Conservation (phyloP, 2,797 vertebrate species). For the Sebastes matsubarae region DNA sequence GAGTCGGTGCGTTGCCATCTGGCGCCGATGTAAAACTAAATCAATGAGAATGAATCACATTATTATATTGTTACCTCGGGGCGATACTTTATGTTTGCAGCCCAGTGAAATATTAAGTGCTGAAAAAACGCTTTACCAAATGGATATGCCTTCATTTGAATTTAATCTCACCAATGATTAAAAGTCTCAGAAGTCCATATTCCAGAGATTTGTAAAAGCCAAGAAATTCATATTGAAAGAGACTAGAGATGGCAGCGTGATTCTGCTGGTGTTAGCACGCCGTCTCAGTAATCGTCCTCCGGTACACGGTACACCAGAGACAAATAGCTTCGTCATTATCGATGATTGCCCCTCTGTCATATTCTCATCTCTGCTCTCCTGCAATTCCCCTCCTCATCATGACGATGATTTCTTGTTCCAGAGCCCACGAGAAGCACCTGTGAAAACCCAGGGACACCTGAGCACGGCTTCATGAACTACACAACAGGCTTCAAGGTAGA, state of each 20-base stretch:
- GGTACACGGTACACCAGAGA: slow-evolving; percentile 36
- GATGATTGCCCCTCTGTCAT: slow-evolving; percentile 40
- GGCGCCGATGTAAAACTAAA: slow-evolving; percentile 17
- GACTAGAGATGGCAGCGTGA: background rate
- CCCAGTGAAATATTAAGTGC: background rate
- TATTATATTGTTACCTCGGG: background rate
- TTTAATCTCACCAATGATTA: background rate
- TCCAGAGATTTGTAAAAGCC: background rate
- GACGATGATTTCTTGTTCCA: slow-evolving; percentile 71
- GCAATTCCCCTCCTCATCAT: slow-evolving; percentile 30
- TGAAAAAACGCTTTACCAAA: background rate
- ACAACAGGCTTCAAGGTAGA: slow-evolving; percentile 95
- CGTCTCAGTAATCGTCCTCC: slow-evolving; percentile 38
- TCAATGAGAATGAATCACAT: background rate
- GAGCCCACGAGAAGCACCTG: slow-evolving; percentile 92
- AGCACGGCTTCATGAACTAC: slow-evolving; percentile 93
- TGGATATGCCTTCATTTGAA: background rate
- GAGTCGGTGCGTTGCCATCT: background rate
- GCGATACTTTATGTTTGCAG: background rate
- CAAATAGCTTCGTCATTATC: slow-evolving; percentile 46
- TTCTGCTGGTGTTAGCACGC: slow-evolving; percentile 22
- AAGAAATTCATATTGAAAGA: slow-evolving; percentile 10
- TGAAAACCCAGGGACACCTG: slow-evolving; percentile 93
- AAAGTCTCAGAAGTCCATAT: background rate
- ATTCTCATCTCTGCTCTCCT: slow-evolving; percentile 33